Evolutionary conservation across 2,113 vertebrate genomes (phyloP).

Genomic region (cattle (Bos taurus)): DNA sequence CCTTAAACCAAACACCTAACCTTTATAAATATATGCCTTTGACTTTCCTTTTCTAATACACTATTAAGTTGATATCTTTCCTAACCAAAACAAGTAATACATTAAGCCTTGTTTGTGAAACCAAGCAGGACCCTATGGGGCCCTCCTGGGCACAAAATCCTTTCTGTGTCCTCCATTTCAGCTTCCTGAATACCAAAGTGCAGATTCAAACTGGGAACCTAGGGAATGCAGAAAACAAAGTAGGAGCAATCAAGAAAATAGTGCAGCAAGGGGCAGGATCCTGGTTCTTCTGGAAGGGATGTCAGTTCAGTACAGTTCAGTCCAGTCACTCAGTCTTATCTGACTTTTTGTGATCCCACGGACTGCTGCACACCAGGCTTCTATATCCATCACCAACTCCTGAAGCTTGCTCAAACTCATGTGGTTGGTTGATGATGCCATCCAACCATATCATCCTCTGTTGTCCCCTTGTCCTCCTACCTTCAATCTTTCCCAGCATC

Average conservation of each 20-base stretch:
- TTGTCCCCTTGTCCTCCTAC: not conserved
- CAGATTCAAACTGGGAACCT: not conserved
- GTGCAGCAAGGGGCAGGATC: not conserved
- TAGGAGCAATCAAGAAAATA: not conserved
- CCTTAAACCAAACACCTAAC: not conserved
- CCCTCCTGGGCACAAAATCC: not conserved
- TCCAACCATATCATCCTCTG: not conserved
- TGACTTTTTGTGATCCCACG: not conserved
- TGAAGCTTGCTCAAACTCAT: not conserved
- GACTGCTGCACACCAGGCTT: not conserved
- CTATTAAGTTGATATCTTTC: not conserved
- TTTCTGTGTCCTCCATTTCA: not conserved
- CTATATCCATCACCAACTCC: not conserved
- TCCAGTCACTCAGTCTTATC: not conserved
- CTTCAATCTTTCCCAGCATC: not conserved
- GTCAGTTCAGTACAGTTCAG: not conserved
- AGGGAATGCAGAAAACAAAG: not conserved
- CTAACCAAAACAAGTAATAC: not conserved
- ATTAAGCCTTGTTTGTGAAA: not conserved
- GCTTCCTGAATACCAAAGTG: not conserved
- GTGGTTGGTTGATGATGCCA: not conserved
- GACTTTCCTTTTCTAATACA: not conserved
- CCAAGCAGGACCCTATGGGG: not conserved
- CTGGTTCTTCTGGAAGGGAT: not conserved
- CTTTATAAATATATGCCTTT: not conserved